Conservation (phyloP, 2,888 invertebrate genomes). For the Chymomyza fuscimana region DNA sequence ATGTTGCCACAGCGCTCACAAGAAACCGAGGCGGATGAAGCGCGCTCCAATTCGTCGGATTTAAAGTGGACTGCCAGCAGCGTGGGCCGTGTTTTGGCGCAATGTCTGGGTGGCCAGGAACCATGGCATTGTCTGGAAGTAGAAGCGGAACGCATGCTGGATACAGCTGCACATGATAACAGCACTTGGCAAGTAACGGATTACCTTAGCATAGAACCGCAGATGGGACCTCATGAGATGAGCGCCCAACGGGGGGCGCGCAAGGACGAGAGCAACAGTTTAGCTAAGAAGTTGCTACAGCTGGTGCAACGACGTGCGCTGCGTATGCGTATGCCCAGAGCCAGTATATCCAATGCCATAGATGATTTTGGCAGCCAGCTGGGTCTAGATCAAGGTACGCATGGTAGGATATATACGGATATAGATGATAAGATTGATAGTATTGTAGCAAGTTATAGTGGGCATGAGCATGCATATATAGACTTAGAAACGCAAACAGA, state of each 20-base stretch:
- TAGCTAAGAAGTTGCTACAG: conserved; percentile 61
- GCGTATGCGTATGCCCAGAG: conserved; percentile 61
- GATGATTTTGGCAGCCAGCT: conserved; percentile 54
- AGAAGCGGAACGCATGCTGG: conserved; percentile 77
- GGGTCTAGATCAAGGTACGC: conserved; percentile 75
- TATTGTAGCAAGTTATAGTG: conserved; percentile 52
- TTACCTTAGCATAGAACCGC: conserved; percentile 65
- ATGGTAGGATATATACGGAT: conserved; percentile 47
- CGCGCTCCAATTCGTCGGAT: neutral
- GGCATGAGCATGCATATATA: conserved; percentile 46
- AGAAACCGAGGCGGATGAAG: conserved; percentile 11
- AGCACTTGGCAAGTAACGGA: conserved; percentile 76
- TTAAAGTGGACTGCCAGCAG: conserved; percentile 45
- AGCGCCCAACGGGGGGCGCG: conserved; percentile 16
- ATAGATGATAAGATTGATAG: conserved; percentile 75
- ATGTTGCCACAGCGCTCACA: neutral
- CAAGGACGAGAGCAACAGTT: conserved; percentile 26
- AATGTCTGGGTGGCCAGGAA: conserved; percentile 63
- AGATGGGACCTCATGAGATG: conserved; percentile 49
- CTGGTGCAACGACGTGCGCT: conserved; percentile 65
- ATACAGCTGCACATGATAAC: conserved; percentile 78
- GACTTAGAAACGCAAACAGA: neutral
- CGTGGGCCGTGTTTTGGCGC: conserved; percentile 63
- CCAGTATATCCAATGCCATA: conserved; percentile 61
- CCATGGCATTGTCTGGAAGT: conserved; percentile 79